phyloP scores from a whole-genome alignment of 2,113 vertebrate genomes.

The Gracilinanus agilis region DNA sequence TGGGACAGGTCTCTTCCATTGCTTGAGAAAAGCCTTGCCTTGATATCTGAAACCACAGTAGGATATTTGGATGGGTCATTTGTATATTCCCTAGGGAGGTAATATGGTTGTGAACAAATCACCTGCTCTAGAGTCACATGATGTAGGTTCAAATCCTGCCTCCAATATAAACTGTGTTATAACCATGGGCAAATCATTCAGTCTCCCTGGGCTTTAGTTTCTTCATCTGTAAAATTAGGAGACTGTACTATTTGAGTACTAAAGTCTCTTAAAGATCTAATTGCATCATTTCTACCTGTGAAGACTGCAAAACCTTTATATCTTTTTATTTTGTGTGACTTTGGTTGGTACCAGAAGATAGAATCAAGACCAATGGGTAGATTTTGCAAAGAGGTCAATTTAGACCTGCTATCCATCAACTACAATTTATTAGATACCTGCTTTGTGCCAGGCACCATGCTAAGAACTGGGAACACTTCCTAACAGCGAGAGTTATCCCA shows the following conservation, averaged over 20 bases:
- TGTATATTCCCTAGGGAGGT: background rate
- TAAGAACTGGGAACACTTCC: too few species aligned
- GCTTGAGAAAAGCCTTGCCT: background rate
- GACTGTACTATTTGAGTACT: background rate
- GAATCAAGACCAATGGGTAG: too few species aligned
- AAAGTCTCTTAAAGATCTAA: background rate
- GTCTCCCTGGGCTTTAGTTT: background rate
- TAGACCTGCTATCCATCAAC: too few species aligned
- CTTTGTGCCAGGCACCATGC: too few species aligned
- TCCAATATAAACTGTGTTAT: background rate
- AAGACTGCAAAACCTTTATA: background rate
- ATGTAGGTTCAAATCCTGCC: background rate
- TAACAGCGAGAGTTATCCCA: too few species aligned
- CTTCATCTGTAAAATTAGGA: background rate
- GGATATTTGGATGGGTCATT: background rate
- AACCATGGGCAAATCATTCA: background rate
- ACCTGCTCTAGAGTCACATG: background rate
- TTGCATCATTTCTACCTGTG: background rate
- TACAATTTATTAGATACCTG: too few species aligned
- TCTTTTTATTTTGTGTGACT: too few species aligned
- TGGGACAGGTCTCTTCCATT: background rate
- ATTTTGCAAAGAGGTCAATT: too few species aligned
- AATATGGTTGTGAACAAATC: background rate
- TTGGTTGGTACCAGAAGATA: too few species aligned
- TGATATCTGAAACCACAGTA: background rate